phyloP scores from a whole-genome alignment of 1,140 invertebrate genomes.

The Melitaea cinxia region DNA sequence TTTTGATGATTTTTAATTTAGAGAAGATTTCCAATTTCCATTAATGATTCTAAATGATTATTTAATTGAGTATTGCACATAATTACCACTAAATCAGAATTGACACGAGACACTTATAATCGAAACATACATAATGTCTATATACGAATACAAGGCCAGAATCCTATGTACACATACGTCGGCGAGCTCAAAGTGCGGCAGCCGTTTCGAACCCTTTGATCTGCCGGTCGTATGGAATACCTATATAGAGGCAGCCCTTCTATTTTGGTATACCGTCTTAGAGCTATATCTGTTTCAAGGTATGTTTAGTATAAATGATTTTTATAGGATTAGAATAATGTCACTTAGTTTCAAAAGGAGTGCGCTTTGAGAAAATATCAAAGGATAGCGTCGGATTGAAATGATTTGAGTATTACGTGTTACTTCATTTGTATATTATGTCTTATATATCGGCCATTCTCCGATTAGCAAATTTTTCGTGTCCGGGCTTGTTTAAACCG shows the following conservation, averaged over 20 bases:
- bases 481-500: too few relatives aligned
- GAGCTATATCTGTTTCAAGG: constrained; percentile 29
- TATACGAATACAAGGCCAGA: constrained; percentile 27
- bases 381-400: background rate
- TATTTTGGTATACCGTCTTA: constrained; percentile 48
- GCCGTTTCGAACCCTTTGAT: constrained; percentile 52
- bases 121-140: constrained; percentile 16
- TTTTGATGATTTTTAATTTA: too few relatives aligned
- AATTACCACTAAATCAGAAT: background rate
- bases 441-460: too few relatives aligned
- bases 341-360: constrained; percentile 8
- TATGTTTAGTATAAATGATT: constrained; percentile 32
- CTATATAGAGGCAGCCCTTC: constrained; percentile 48
- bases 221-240: constrained; percentile 45
- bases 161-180: constrained; percentile 33
- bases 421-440: too few relatives aligned
- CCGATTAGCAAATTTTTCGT: too few relatives aligned
- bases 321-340: constrained; percentile 24
- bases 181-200: constrained; percentile 52
- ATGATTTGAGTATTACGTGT: too few relatives aligned
- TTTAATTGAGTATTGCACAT: too few relatives aligned
- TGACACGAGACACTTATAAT: constrained; percentile 9
- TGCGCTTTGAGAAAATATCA: background rate
- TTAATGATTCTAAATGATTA: too few relatives aligned
- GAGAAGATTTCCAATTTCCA: too few relatives aligned